Conservation (phyloP, 2,888 invertebrate genomes). For the Drosophila barbarae region DNA sequence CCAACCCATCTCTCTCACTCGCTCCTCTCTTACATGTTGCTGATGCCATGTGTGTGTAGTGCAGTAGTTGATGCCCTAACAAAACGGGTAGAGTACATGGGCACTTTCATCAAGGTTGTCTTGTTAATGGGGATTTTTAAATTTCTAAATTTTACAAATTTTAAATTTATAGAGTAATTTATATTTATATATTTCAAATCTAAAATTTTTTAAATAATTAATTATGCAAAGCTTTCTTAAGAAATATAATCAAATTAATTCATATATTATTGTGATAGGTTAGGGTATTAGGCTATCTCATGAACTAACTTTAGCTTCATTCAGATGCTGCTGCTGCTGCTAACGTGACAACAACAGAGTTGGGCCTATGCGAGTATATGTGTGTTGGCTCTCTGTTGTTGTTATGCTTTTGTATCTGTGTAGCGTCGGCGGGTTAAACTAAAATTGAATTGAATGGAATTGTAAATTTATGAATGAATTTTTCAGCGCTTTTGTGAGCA, state of each 20-base stretch:
- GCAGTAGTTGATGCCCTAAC: constrained; percentile 30
- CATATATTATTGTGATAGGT: constrained; percentile 1
- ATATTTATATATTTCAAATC: not conserved
- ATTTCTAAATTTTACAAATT: not conserved
- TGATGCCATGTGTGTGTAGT: constrained; percentile 30
- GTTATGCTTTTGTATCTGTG: constrained; percentile 20
- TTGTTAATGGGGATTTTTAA: not conserved
- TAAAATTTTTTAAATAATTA: not conserved
- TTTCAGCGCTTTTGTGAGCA: constrained; percentile 46
- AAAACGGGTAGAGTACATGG: not conserved
- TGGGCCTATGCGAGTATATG: constrained; percentile 18
- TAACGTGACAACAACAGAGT: constrained; percentile 28
- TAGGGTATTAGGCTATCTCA: constrained; percentile 5
- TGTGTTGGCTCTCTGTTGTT: constrained; percentile 25
- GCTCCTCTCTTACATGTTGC: constrained; percentile 54
- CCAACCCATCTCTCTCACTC: constrained; percentile 1
- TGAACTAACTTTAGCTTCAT: constrained; percentile 6
- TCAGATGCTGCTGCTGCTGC: constrained; percentile 25
- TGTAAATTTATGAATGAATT: constrained; percentile 75
- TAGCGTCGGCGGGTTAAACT: constrained; percentile 52
- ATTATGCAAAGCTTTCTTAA: not conserved
- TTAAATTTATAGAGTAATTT: too few relatives aligned
- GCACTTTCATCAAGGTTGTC: not conserved
- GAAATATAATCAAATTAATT: not conserved
- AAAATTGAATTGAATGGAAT: constrained; percentile 74